Conservation (phyloP, 2,888 invertebrate species). For the Nemurella pictetii region DNA sequence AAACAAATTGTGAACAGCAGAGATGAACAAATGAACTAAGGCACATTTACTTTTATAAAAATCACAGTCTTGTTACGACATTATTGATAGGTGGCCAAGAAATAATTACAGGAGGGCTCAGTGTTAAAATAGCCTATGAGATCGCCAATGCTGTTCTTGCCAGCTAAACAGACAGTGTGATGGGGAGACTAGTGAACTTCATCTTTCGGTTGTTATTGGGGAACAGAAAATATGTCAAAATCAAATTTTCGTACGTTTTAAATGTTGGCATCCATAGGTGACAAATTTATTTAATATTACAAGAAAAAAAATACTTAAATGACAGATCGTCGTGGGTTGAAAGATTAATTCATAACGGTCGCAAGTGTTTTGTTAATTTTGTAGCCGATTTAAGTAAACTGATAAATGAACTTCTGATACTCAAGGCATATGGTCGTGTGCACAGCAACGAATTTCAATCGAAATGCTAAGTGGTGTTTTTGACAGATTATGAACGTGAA, state of each 20-base stretch:
- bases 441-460: no score
- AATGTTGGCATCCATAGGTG: not conserved
- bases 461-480: no score
- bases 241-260: not conserved
- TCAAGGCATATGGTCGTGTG: no score
- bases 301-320: not conserved
- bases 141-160: not conserved
- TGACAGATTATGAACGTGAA: no score
- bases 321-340: not conserved
- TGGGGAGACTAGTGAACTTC: not conserved
- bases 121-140: constrained; percentile 11
- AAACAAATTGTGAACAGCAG: not conserved
- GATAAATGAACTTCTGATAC: no score
- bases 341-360: not conserved
- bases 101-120: constrained; percentile 15
- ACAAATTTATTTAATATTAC: not conserved
- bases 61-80: constrained; percentile 12
- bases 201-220: not conserved
- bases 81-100: constrained; percentile 19
- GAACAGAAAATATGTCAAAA: not conserved
- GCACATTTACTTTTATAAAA: constrained; percentile 9
- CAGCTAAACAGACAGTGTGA: not conserved
- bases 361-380: no score
- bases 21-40: constrained; percentile 1
- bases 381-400: no score